Percentiles rank a stretch among this genome's conserved stretches.
phyloP scores from a whole-genome alignment of 2,888 invertebrate species.

The Epinotia nisella region DNA sequence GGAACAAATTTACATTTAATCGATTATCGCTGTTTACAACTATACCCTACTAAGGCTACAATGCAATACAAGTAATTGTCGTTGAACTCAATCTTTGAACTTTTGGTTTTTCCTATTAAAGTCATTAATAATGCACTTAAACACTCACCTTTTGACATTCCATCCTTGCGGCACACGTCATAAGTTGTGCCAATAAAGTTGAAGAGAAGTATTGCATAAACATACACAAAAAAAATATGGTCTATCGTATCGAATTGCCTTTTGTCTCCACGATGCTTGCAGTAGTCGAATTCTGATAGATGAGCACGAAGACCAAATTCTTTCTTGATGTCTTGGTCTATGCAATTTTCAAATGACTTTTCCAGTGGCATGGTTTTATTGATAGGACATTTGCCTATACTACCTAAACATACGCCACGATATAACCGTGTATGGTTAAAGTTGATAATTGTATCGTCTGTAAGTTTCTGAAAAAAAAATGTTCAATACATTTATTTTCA shows the following conservation, averaged over 20 bases:
- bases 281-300: constrained; percentile 35
- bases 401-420: constrained; percentile 42
- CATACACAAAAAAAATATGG: constrained; percentile 34
- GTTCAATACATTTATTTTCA: not conserved
- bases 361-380: constrained; percentile 24
- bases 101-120: constrained; percentile 28
- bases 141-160: constrained; percentile 39
- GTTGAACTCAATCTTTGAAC: constrained; percentile 36
- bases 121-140: constrained; percentile 16
- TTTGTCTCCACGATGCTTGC: constrained; percentile 35
- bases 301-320: constrained; percentile 36
- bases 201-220: constrained; percentile 26
- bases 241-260: constrained; percentile 39
- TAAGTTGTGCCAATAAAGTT: constrained; percentile 42
- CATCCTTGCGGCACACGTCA: constrained; percentile 35
- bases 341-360: constrained; percentile 42
- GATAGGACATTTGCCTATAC: constrained; percentile 27
- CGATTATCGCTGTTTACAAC: constrained; percentile 6
- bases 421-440: constrained; percentile 45
- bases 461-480: constrained; percentile 35
- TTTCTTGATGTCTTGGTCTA: constrained; percentile 30
- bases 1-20: not conserved
- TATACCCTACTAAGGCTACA: not conserved
- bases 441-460: constrained; percentile 30
- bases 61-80: constrained; percentile 14